These are phyloP conservation scores for Diarsia rubi DNA, from an alignment of 2,888 invertebrate species.

Conservation along the genomic window DNA sequence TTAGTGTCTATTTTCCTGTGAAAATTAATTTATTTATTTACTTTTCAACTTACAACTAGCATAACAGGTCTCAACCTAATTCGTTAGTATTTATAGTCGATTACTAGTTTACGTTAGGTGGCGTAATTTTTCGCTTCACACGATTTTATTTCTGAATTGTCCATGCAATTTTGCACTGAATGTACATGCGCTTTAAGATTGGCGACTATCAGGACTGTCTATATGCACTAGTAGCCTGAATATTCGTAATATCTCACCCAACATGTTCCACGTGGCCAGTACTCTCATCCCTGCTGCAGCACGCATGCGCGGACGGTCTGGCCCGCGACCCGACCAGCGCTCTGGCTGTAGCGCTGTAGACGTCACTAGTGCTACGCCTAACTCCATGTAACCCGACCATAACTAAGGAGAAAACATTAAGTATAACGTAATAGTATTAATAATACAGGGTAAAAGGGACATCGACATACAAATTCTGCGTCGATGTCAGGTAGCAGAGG, in stretches of 20 bases:
- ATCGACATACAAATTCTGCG: too few species aligned
- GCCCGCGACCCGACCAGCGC: slow-evolving; percentile 86
- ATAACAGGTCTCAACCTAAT: too few species aligned
- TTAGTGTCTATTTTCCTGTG: too few species aligned
- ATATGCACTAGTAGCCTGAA: neutral
- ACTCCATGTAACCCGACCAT: slow-evolving; percentile 90
- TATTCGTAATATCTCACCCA: slow-evolving; percentile 88
- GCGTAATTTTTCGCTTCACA: too few species aligned
- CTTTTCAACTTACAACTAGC: too few species aligned
- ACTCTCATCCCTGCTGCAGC: slow-evolving; percentile 98
- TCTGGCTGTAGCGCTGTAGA: slow-evolving; percentile 83
- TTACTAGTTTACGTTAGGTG: too few species aligned
- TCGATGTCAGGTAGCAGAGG: too few species aligned
- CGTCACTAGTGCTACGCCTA: slow-evolving; percentile 87
- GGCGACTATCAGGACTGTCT: neutral
- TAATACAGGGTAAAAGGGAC: too few species aligned
- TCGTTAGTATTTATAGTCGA: too few species aligned
- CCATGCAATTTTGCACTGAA: too few species aligned
- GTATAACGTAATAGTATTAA: neutral
- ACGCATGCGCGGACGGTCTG: slow-evolving; percentile 94
- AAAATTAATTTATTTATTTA: too few species aligned
- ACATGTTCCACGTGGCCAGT: slow-evolving; percentile 97
- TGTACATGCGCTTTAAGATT: neutral
- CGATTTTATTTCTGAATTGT: too few species aligned
- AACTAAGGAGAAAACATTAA: slow-evolving; percentile 75